phyloP scores from a whole-genome alignment of 2,888 invertebrate genomes.

The Homarus gammarus region DNA sequence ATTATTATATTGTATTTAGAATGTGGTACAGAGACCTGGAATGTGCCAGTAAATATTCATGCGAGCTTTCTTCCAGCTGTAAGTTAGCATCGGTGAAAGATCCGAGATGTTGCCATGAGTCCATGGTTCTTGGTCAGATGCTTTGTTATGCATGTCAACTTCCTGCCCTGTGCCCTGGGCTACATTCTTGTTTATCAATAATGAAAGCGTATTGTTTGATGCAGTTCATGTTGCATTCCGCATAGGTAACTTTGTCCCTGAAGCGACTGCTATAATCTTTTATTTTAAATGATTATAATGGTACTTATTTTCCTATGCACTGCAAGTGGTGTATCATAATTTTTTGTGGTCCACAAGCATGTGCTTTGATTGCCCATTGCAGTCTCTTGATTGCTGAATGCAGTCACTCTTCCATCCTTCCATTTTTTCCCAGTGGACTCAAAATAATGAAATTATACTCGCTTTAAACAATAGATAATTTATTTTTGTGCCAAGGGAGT shows the following conservation, averaged over 20 bases:
- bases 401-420: slow-evolving; percentile 57
- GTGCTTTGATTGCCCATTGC: slow-evolving; percentile 56
- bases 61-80: background rate
- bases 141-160: slow-evolving; percentile 15
- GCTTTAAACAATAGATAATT: slow-evolving; percentile 34
- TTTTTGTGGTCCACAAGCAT: slow-evolving; percentile 34
- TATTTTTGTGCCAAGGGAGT: slow-evolving; percentile 67
- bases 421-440: slow-evolving; percentile 1
- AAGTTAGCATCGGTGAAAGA: background rate
- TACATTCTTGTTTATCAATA: background rate
- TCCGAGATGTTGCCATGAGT: slow-evolving; percentile 4
- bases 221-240: slow-evolving; percentile 36
- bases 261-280: slow-evolving; percentile 4
- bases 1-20: background rate
- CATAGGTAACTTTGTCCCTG: slow-evolving; percentile 2
- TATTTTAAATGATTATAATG: slow-evolving; percentile 23
- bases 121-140: slow-evolving; percentile 15
- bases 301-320: slow-evolving; percentile 54
- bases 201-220: background rate
- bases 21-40: background rate
- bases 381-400: slow-evolving; percentile 51
- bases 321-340: slow-evolving; percentile 38
- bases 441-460: slow-evolving; percentile 9
- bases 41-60: background rate
- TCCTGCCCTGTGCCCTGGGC: slow-evolving; percentile 16